These are phyloP conservation scores for Amniataba percoides DNA, from an alignment of 2,797 vertebrate species.

Conservation along the genomic window DNA sequence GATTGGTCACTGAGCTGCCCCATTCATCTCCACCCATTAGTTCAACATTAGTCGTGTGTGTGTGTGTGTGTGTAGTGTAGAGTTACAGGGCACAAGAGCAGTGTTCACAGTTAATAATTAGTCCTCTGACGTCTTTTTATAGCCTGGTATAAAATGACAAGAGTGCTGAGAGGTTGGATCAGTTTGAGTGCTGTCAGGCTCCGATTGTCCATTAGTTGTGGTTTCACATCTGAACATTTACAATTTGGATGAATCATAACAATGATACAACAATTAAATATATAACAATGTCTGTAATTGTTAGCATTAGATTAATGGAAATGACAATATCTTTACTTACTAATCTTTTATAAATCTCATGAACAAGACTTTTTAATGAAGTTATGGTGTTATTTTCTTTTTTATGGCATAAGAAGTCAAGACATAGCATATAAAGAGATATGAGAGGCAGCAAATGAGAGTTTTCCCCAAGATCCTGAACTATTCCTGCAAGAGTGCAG, in stretches of 20 bases:
- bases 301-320: not conserved
- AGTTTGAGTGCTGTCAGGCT: constrained; percentile 17
- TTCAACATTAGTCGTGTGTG: constrained; percentile 58
- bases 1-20: constrained; percentile 22
- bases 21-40: constrained; percentile 62
- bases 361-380: not conserved
- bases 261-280: not conserved
- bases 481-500: not conserved
- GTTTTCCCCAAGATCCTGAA: too few relatives aligned
- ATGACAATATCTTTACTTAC: not conserved
- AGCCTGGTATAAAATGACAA: constrained; percentile 69
- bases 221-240: constrained; percentile 19
- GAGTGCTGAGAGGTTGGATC: constrained; percentile 32
- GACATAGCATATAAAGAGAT: not conserved
- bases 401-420: not conserved
- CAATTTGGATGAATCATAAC: not conserved
- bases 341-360: not conserved
- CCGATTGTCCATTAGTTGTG: not conserved
- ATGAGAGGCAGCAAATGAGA: too few relatives aligned
- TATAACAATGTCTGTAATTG: not conserved
- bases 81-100: constrained; percentile 55
- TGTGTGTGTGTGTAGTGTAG: constrained; percentile 52
- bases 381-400: not conserved
- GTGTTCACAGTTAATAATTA: constrained; percentile 68
- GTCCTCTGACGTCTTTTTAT: constrained; percentile 59